Evolutionary conservation across 2,888 invertebrate genomes (phyloP).

Genomic region (Brachycybe producta): DNA sequence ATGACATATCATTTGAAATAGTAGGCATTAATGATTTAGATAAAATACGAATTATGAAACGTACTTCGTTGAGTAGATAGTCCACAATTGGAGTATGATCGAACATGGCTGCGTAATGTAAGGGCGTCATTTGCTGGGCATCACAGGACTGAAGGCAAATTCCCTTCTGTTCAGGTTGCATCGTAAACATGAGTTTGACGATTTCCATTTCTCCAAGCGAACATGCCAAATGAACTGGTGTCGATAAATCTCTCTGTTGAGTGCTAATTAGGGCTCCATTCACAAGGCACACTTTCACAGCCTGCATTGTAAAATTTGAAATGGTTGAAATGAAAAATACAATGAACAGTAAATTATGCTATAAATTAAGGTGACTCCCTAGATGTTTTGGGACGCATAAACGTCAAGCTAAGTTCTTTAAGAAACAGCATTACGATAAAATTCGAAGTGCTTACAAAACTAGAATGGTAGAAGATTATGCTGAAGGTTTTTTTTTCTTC

Average conservation of each 20-base stretch:
- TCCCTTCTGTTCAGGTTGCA: conserved; percentile 52
- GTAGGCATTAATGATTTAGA: too few relatives aligned
- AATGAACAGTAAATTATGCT: too few relatives aligned
- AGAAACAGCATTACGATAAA: too few relatives aligned
- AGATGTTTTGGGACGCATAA: too few relatives aligned
- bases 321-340: too few relatives aligned
- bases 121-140: conserved; percentile 74
- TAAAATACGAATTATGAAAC: too few relatives aligned
- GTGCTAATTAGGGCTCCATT: conserved; percentile 77
- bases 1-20: too few relatives aligned
- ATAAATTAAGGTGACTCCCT: too few relatives aligned
- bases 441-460: too few relatives aligned
- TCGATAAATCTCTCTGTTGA: conserved; percentile 73
- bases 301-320: conserved; percentile 40
- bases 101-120: conserved; percentile 85
- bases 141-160: conserved; percentile 60
- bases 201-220: conserved; percentile 73
- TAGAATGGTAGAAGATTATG: too few relatives aligned
- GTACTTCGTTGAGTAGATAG: conserved; percentile 43
- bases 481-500: too few relatives aligned
- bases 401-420: too few relatives aligned
- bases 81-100: conserved; percentile 66
- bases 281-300: conserved; percentile 67
- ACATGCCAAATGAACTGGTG: conserved; percentile 79
- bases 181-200: conserved; percentile 65